Conservation (phyloP, 2,888 invertebrate genomes). For the Latheticus oryzae region DNA sequence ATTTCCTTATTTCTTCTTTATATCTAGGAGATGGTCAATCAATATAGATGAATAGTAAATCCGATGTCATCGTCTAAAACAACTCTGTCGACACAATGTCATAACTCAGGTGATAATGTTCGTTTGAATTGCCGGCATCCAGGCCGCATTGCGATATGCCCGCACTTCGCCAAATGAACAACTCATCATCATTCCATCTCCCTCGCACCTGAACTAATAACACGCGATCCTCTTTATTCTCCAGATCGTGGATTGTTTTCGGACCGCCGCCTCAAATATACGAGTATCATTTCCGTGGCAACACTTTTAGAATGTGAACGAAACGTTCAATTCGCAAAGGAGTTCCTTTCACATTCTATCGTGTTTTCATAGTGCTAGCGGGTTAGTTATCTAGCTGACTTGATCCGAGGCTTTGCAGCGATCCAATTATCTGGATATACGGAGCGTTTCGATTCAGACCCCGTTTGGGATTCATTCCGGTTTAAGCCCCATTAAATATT, state of each 20-base stretch:
- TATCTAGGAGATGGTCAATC: no score
- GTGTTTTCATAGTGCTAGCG: slow-evolving; percentile 58
- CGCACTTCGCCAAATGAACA: slow-evolving; percentile 65
- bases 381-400: slow-evolving; percentile 65
- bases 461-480: slow-evolving; percentile 62
- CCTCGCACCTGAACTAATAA: slow-evolving; percentile 52
- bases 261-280: slow-evolving; percentile 61
- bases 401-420: slow-evolving; percentile 64
- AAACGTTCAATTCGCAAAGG: slow-evolving; percentile 44
- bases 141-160: slow-evolving; percentile 64
- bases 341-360: slow-evolving; percentile 56
- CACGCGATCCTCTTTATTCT: slow-evolving; percentile 51
- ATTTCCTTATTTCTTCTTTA: no score
- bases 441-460: slow-evolving; percentile 64
- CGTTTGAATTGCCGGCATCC: slow-evolving; percentile 63
- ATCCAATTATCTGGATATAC: slow-evolving; percentile 66
- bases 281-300: slow-evolving; percentile 58
- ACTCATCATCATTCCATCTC: slow-evolving; percentile 61
- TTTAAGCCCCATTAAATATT: slow-evolving; percentile 57
- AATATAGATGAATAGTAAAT: slow-evolving; percentile 61
- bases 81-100: slow-evolving; percentile 65
- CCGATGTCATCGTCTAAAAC: slow-evolving; percentile 61
- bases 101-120: slow-evolving; percentile 67
- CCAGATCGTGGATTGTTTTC: slow-evolving; percentile 62
- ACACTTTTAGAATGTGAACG: slow-evolving; percentile 56